Evolutionary conservation across 1,140 invertebrate genomes (phyloP).

Genomic region (Cydia fagiglandana): DNA sequence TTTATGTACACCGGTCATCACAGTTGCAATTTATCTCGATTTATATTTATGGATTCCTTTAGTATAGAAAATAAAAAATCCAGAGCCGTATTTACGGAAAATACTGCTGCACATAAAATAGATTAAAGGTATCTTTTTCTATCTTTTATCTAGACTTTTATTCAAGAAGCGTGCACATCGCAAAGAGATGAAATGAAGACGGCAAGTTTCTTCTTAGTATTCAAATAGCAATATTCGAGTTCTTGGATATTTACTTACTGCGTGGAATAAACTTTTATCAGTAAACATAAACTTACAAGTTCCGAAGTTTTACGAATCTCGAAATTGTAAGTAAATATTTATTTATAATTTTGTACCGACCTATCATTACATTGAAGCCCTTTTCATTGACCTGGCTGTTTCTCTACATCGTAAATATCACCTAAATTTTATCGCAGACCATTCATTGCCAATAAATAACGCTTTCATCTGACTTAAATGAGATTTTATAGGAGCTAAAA

Average conservation of each 20-base stretch:
- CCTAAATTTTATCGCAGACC: conserved; percentile 20
- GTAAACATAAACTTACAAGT: background rate
- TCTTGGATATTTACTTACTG: conserved; percentile 1
- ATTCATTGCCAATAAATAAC: conserved; percentile 40
- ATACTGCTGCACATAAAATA: too few species aligned
- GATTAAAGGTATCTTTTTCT: background rate
- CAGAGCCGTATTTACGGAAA: too few species aligned
- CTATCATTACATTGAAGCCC: background rate
- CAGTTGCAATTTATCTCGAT: too few species aligned
- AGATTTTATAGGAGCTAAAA: conserved; percentile 38
- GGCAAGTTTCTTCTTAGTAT: conserved; percentile 9
- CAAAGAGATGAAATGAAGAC: conserved; percentile 16
- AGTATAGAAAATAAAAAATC: too few species aligned
- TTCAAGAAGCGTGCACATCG: background rate
- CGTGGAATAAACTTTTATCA: background rate
- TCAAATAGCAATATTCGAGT: conserved; percentile 13
- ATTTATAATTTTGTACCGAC: background rate
- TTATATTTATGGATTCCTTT: too few species aligned
- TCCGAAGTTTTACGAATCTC: background rate
- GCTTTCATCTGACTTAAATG: conserved; percentile 36
- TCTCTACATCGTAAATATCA: background rate
- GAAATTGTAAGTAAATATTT: background rate
- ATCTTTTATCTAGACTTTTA: background rate
- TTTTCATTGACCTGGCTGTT: background rate
- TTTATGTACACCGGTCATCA: too few species aligned